Evolutionary conservation across 92 coral and sea anemone genomes (phyloP).

Genomic region (Blastomussa wellsi): DNA sequence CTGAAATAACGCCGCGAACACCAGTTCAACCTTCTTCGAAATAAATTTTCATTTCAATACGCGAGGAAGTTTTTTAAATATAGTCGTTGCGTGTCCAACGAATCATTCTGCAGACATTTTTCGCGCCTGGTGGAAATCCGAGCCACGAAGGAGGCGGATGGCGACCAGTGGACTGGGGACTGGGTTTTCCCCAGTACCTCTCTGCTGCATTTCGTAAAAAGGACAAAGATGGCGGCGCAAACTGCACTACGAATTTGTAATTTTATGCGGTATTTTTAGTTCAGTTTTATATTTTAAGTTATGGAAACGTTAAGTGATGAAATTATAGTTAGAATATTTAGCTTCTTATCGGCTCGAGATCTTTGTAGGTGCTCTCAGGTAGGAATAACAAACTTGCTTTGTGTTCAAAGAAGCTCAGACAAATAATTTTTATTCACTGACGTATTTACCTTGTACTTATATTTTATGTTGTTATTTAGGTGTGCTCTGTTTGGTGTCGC

Average conservation of each 20-base stretch:
- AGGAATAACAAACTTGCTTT: not conserved
- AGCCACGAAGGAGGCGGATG: no score
- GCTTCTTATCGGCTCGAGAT: conserved; percentile 74
- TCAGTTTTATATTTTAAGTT: no score
- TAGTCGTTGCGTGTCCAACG: no score
- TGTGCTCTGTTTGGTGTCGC: conserved; percentile 87
- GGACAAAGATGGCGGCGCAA: conserved; percentile 27
- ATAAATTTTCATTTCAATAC: no score
- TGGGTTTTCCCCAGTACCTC: conserved; percentile 12
- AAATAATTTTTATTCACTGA: not conserved
- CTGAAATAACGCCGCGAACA: no score
- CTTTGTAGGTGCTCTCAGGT: conserved; percentile 91
- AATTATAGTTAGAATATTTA: conserved; percentile 80
- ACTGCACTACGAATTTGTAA: not conserved
- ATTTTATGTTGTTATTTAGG: conserved; percentile 49
- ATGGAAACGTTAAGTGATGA: conserved; percentile 82
- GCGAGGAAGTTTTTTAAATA: no score
- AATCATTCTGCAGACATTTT: no score
- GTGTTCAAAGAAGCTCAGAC: not conserved
- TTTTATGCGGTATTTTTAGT: not conserved
- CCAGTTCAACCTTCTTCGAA: no score
- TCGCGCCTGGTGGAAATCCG: no score
- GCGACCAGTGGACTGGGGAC: not conserved
- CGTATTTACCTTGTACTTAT: not conserved
- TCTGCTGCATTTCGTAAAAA: conserved; percentile 12